Evolutionary conservation across 2,888 invertebrate genomes (phyloP).

Genomic region (Mamestra brassicae): DNA sequence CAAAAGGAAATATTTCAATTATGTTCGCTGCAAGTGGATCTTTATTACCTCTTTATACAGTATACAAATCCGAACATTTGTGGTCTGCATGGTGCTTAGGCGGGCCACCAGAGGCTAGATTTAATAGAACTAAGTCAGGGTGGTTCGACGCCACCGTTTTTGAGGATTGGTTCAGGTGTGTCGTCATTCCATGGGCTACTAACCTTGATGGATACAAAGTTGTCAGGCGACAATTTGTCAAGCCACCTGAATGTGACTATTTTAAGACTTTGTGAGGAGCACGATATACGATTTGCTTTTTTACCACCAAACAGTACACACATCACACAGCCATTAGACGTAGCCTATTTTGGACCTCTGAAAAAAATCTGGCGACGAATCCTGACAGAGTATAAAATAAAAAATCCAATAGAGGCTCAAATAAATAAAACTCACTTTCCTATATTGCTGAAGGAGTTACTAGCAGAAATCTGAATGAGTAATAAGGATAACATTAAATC

Average conservation of each 20-base stretch:
- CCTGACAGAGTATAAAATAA: too few species aligned
- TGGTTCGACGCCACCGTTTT: slow-evolving; percentile 10
- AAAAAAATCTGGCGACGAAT: too few species aligned
- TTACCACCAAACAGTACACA: neutral
- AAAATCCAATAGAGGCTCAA: too few species aligned
- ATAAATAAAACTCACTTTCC: too few species aligned
- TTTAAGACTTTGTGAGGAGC: too few species aligned
- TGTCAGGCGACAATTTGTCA: neutral
- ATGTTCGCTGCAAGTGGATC: neutral
- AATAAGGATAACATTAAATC: neutral
- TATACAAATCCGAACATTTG: neutral
- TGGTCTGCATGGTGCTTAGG: slow-evolving; percentile 12
- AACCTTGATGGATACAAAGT: neutral
- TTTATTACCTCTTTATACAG: neutral
- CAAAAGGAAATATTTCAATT: neutral
- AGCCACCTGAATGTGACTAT: slow-evolving; percentile 1
- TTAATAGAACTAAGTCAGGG: slow-evolving; percentile 1
- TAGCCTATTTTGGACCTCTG: too few species aligned
- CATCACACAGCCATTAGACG: neutral
- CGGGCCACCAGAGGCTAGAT: slow-evolving; percentile 1
- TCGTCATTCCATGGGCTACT: slow-evolving; percentile 9
- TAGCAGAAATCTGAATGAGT: too few species aligned
- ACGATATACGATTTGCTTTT: too few species aligned
- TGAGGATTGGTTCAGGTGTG: neutral
- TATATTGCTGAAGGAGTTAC: too few species aligned